Conservation (phyloP, 2,888 invertebrate genomes). For the Byasa hedistus region DNA sequence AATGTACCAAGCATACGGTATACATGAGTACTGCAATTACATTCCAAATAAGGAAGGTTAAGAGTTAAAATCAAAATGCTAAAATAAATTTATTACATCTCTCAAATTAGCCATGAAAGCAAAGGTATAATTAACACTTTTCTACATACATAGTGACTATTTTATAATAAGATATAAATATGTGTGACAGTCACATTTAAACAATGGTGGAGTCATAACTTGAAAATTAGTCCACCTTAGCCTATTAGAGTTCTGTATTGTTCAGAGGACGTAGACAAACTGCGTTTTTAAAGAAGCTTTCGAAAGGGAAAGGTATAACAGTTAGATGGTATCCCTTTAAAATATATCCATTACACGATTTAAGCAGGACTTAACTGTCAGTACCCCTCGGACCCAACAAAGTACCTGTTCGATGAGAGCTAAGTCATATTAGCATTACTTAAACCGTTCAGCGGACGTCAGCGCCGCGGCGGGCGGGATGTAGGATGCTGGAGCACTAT, state of each 20-base stretch:
- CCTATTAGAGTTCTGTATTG: background rate
- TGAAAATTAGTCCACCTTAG: background rate
- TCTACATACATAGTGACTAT: no score
- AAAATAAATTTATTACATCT: no score
- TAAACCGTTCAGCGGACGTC: slow-evolving; percentile 37
- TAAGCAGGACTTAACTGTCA: slow-evolving; percentile 12
- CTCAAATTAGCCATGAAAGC: no score
- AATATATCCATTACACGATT: slow-evolving; percentile 18
- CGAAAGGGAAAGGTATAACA: background rate
- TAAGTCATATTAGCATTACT: slow-evolving; percentile 27
- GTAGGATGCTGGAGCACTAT: slow-evolving; percentile 21
- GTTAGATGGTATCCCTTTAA: background rate
- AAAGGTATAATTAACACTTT: no score
- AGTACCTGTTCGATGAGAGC: slow-evolving; percentile 18
- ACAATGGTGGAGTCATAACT: no score
- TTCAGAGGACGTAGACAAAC: background rate
- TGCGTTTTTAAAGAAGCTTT: no score
- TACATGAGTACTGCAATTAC: no score
- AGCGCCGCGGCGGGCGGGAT: slow-evolving; percentile 37
- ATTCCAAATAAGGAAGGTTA: no score
- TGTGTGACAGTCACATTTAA: no score
- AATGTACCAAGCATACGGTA: no score
- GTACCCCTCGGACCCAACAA: slow-evolving; percentile 4
- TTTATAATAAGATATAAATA: no score
- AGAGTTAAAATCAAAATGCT: no score